Conservation (phyloP, 2,888 invertebrate genomes). For the Cremastinae sp. region DNA sequence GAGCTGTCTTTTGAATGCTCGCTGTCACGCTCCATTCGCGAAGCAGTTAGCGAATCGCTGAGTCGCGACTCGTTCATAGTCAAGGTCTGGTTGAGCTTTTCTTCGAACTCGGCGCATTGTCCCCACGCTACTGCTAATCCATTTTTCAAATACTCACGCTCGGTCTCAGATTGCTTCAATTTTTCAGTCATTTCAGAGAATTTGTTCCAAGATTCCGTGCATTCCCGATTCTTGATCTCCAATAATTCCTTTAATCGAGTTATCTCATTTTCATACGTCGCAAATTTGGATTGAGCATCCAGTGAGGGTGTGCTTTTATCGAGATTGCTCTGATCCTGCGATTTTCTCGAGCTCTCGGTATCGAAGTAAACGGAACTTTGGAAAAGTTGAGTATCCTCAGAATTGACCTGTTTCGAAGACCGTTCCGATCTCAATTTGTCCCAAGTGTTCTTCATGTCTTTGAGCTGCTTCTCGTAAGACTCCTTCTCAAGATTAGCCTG, state of each 20-base stretch:
- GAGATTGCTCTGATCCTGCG: slow-evolving; percentile 38
- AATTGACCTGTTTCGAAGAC: slow-evolving; percentile 39
- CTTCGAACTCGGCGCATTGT: slow-evolving; percentile 75
- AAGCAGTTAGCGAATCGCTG: slow-evolving; percentile 39
- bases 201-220: slow-evolving; percentile 62
- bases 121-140: slow-evolving; percentile 75
- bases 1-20: slow-evolving; percentile 24
- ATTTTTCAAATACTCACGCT: slow-evolving; percentile 71
- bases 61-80: slow-evolving; percentile 57
- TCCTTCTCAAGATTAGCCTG: slow-evolving; percentile 72
- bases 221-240: slow-evolving; percentile 68
- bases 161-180: slow-evolving; percentile 67
- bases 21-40: slow-evolving; percentile 21
- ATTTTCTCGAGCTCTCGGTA: slow-evolving; percentile 44
- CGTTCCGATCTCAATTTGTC: slow-evolving; percentile 73
- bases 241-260: slow-evolving; percentile 63
- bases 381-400: slow-evolving; percentile 54
- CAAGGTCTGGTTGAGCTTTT: slow-evolving; percentile 71
- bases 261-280: slow-evolving; percentile 67
- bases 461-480: slow-evolving; percentile 77
- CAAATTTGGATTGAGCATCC: slow-evolving; percentile 37
- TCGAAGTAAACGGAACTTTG: slow-evolving; percentile 62
- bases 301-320: slow-evolving; percentile 23
- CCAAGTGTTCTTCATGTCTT: slow-evolving; percentile 76
- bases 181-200: slow-evolving; percentile 67